Percentiles rank a stretch among this genome's conserved stretches.
Conservation (phyloP, 2,113 vertebrate genomes). For the Urocitellus parryii region DNA sequence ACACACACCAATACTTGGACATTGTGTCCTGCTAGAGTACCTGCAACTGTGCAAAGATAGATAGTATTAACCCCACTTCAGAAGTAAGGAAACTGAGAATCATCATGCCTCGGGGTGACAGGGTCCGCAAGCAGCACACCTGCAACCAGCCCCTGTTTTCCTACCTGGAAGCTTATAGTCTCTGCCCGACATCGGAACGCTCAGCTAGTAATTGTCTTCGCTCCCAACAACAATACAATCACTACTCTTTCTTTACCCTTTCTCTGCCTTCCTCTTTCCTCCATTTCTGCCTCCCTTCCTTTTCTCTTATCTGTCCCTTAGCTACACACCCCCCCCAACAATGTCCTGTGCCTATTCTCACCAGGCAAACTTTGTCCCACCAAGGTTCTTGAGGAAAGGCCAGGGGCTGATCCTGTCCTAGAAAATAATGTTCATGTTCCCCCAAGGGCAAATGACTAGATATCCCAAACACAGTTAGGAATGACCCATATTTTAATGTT, state of each 20-base stretch:
- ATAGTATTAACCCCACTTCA: not conserved
- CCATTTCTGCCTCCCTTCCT: not conserved
- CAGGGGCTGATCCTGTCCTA: not conserved
- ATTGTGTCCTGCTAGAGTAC: not conserved
- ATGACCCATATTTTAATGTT: slow-evolving; percentile 79
- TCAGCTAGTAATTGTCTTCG: no score
- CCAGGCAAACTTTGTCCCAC: not conserved
- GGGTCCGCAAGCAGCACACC: not conserved
- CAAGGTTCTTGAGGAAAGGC: slow-evolving; percentile 22
- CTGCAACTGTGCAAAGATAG: not conserved
- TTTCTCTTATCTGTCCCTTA: not conserved
- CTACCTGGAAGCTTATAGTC: not conserved
- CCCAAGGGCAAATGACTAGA: slow-evolving; percentile 60
- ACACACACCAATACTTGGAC: not conserved
- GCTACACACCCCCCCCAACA: not conserved
- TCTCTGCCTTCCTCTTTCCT: not conserved
- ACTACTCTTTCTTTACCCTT: not conserved
- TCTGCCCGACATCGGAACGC: not conserved
- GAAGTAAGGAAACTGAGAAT: not conserved
- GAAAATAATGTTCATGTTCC: slow-evolving; percentile 60
- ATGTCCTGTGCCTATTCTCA: not conserved
- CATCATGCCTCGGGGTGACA: no score
- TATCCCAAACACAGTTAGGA: slow-evolving; percentile 66
- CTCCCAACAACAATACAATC: not conserved
- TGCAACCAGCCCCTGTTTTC: not conserved